Base-by-base conservation (phyloP, 1,140 invertebrate genomes). In the Drosophila tristis region DNA sequence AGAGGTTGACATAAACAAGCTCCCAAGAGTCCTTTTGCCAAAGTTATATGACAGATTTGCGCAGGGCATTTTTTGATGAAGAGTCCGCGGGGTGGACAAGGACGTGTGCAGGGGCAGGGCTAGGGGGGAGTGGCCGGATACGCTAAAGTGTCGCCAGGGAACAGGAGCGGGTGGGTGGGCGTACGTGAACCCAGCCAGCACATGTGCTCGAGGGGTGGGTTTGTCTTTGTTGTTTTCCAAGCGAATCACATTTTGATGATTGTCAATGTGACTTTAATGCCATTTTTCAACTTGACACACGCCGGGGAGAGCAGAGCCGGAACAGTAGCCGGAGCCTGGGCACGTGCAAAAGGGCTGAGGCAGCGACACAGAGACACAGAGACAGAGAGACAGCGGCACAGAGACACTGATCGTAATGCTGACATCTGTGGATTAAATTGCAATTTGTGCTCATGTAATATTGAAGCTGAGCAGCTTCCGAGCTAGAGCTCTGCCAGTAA, bases 361-460 rank as follows among this genome's bases (percentile, higher is more conserved):
- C 25, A 16, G 29, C 20, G 29, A n/a, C 45, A 13, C 4, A 29
- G 26, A 26, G 29, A n/a, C 45, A 13, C 4, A 29, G 26, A 29
- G 26, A 6, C 26, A 29, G 5, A 29, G 26, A 29, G 26, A 29
- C 59, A 66, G 45, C 50, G 51, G 57, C 74, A 77, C 61, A 66
- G 45, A 58, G 51, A 60, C 74, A 77, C 61, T 86, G 89, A 90
- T 89, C 86, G 80, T 78, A 91, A 91, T 91, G 86, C 87, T 91
- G 90, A 91, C 90, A 91, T 91, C 90, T 91, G 90, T 91, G 90
- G 90, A 91, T 91, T 91, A 91, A 91, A 91, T 91, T 91, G 91
- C 90, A 91, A 91, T 91, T 91, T 91, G 90, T 85, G 90, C 90
- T 91, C 90, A 91, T 91, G 90, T 91, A 89, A 87, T 81, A 91